A percentile compares a stretch with the other conserved stretches of the same genome.
Evolutionary conservation across 2,888 invertebrate genomes (phyloP).

Genomic region (Sphaerophoria taeniata): DNA sequence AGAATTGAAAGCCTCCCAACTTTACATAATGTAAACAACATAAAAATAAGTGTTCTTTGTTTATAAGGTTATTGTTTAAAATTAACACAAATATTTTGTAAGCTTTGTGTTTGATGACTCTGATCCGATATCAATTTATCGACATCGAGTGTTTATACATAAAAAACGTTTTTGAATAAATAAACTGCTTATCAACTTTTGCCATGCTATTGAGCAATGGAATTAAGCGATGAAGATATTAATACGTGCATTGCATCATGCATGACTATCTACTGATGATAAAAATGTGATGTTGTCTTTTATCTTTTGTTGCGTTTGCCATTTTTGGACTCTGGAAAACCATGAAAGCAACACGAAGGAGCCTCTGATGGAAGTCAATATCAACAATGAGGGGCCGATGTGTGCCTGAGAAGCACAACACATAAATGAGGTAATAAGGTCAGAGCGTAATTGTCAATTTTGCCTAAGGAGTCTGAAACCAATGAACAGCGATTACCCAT

Average conservation of each 20-base stretch:
- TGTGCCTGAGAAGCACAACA: no score
- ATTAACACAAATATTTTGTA: no score
- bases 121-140: slow-evolving; percentile 25
- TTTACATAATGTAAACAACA: no score
- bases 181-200: slow-evolving; percentile 37
- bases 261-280: slow-evolving; percentile 64
- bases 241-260: slow-evolving; percentile 53
- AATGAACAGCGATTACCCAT: slow-evolving; percentile 68
- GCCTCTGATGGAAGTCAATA: slow-evolving; percentile 1
- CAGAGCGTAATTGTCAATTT: slow-evolving; percentile 60
- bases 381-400: background rate
- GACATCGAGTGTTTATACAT: slow-evolving; percentile 14
- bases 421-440: no score
- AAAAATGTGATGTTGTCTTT: slow-evolving; percentile 56
- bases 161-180: slow-evolving; percentile 20
- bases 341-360: slow-evolving; percentile 50
- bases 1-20: no score
- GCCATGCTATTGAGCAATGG: slow-evolving; percentile 56
- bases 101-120: background rate
- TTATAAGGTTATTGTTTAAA: no score
- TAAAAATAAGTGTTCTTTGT: no score
- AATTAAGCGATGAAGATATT: slow-evolving; percentile 68
- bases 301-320: slow-evolving; percentile 24
- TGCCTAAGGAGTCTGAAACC: slow-evolving; percentile 57
- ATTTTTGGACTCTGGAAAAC: slow-evolving; percentile 10